A percentile compares a stretch with the other conserved stretches of the same genome.
Conservation (phyloP, 1,140 invertebrate genomes). For the Eurosta solidaginis region DNA sequence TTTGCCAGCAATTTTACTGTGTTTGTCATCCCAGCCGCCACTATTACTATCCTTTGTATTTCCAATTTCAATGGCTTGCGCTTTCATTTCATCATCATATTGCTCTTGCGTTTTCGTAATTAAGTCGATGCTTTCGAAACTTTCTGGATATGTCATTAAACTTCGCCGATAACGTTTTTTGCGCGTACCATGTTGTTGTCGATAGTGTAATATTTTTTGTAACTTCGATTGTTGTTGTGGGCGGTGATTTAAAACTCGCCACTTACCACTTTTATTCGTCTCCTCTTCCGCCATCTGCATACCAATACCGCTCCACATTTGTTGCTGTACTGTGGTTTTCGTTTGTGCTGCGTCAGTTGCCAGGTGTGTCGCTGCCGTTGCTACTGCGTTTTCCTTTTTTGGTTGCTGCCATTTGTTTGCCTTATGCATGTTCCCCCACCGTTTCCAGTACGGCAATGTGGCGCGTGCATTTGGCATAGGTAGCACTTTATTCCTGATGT, state of each 20-base stretch:
- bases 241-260: neutral
- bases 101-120: slow-evolving; percentile 41
- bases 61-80: neutral
- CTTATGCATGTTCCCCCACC: neutral
- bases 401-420: neutral
- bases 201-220: neutral
- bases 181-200: neutral
- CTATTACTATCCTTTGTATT: neutral
- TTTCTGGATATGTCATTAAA: slow-evolving; percentile 47
- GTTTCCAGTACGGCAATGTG: neutral
- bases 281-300: neutral
- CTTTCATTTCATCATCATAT: neutral
- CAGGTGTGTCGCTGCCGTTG: neutral
- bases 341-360: neutral
- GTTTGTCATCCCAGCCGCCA: neutral
- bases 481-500: neutral
- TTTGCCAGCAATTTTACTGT: neutral
- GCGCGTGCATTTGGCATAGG: neutral
- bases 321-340: neutral
- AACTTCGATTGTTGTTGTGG: slow-evolving; percentile 29
- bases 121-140: slow-evolving; percentile 50
- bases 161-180: slow-evolving; percentile 43
- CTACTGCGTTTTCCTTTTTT: neutral
- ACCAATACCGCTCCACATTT: neutral
- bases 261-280: neutral